phyloP scores from a whole-genome alignment of 2,797 vertebrate species.

The Manis javanica region DNA sequence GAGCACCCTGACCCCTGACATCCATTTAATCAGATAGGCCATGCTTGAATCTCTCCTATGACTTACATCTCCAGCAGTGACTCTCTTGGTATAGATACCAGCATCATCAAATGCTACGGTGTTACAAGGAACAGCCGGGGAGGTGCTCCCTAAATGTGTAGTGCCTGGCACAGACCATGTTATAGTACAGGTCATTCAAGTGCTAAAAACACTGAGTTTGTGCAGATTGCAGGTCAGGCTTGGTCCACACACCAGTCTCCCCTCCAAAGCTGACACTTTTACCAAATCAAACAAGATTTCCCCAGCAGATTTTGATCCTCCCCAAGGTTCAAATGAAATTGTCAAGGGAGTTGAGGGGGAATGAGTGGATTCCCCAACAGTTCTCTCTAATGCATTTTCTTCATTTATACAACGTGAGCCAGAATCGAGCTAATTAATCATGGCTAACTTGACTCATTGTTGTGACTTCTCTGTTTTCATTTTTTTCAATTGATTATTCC shows the following conservation, averaged over 20 bases:
- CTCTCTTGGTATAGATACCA: neutral
- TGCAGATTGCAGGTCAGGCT: conserved; percentile 68
- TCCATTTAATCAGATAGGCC: conserved; percentile 39
- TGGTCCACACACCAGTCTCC: neutral
- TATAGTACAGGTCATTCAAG: neutral
- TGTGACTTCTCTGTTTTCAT: conserved; percentile 29
- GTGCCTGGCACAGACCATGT: neutral
- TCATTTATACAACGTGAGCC: neutral
- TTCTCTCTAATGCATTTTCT: conserved; percentile 33
- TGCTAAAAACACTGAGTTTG: conserved; percentile 53
- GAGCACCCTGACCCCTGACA: conserved; percentile 28
- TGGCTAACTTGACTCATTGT: conserved; percentile 14
- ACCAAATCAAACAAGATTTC: conserved; percentile 71
- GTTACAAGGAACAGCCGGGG: neutral
- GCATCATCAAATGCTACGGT: neutral
- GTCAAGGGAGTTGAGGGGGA: neutral
- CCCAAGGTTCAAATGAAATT: conserved; percentile 60
- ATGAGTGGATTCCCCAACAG: neutral
- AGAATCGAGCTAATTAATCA: neutral
- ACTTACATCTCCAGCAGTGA: neutral
- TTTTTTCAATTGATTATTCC: conserved; percentile 35
- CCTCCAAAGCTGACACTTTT: conserved; percentile 72
- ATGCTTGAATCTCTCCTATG: neutral
- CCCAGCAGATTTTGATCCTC: conserved; percentile 60
- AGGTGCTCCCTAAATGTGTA: neutral